phyloP scores from a whole-genome alignment of 2,797 vertebrate species.

The Cephalopachus bancanus region DNA sequence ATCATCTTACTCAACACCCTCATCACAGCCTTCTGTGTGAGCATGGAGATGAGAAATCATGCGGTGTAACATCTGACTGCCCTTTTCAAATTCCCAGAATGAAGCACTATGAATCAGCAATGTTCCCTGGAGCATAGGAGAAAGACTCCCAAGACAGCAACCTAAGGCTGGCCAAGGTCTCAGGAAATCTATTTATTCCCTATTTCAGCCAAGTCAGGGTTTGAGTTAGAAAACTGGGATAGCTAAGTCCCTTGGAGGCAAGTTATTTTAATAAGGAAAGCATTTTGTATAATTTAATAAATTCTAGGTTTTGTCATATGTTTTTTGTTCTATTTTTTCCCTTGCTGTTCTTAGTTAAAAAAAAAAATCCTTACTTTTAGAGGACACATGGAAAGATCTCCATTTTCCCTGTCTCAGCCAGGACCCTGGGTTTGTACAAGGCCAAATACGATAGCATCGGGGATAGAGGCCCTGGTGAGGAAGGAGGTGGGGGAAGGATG shows the following conservation, averaged over 20 bases:
- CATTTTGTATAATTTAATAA: constrained; percentile 45
- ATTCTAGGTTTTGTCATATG: background rate
- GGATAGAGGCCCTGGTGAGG: background rate
- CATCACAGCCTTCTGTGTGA: background rate
- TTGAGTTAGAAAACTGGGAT: background rate
- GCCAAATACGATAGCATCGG: background rate
- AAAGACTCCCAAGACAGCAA: background rate
- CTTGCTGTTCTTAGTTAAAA: background rate
- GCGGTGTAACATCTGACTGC: constrained; percentile 4
- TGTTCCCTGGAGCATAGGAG: background rate
- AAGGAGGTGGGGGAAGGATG: fast-evolving
- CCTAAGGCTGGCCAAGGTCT: background rate
- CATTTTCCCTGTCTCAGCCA: constrained; percentile 42
- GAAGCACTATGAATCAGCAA: constrained; percentile 55
- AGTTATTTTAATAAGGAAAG: constrained; percentile 60
- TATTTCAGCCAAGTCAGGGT: background rate
- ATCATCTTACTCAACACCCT: background rate
- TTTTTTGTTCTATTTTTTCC: background rate
- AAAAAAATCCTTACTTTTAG: constrained; percentile 5
- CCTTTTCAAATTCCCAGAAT: constrained; percentile 65
- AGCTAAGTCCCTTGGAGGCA: background rate
- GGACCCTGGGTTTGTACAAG: background rate
- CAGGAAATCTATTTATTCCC: constrained; percentile 1
- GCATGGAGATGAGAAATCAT: constrained; percentile 21
- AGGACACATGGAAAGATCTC: constrained; percentile 26